Evolutionary conservation across 2,888 invertebrate species (phyloP), one percentile per base, ranked within the genome.

Genomic region (Rhagonycha lutea): DNA sequence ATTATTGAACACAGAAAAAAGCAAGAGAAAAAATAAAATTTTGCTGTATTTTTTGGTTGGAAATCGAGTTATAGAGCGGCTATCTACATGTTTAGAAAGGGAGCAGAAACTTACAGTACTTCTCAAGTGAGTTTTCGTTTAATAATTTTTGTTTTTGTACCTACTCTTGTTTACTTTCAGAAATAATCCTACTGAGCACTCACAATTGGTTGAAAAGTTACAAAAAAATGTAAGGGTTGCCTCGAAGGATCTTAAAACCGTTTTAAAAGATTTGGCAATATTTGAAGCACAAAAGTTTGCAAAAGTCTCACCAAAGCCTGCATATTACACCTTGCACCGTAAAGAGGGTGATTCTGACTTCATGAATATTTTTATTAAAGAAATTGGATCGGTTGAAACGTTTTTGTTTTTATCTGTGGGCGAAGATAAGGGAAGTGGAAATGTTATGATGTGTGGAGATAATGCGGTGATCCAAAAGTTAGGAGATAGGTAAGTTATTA

Each of bases 311-410:
- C 89, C 90, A 0, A 85, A 87, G 72, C 92, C 92, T 0, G 90
- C 90, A 82, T 93, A 89, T 82, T 88, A 90, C 77, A 88, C 89
- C 29, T 85, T 93, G 83, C 92, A 91, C 82, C 91, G 93, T 79
- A 94, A 93, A 81, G 95, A 95, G 83, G 95, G 93, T 0, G 95
- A 95, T 80, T 90, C 91, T 7, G 95, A 95, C 82, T 96, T 94
- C 83, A 92, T 94, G 84, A 91, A 92, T 79, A 89, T 90, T 23
- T 89, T 96, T 75, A 88, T 94, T 14, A 91, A 92, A 80, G 92
- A 92, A 79, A 84, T 94, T 70, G 92, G 91, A 62, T 89, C 88
- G 0, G 88, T 88, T 81, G 90, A 88, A 8, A 86, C 93, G 69
- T 90, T 94, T 73, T 87, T 94, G 73, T 92, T 95, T 80, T 82